A percentile compares a stretch with the other conserved stretches of the same genome.
These are phyloP conservation scores for Chironomus tentans DNA, from an alignment of 2,888 invertebrate species.

Conservation along the genomic window DNA sequence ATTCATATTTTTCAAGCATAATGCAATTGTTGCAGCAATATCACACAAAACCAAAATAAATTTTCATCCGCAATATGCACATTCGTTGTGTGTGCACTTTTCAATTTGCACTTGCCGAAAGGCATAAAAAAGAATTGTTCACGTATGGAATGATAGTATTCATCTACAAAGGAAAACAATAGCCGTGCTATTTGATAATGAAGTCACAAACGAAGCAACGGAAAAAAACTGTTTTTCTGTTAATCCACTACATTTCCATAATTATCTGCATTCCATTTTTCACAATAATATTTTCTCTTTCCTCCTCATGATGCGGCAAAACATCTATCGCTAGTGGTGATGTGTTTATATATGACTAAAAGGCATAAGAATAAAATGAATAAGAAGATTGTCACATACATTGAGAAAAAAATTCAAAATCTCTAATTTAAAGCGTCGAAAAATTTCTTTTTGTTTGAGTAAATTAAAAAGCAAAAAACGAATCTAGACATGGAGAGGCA, in stretches of 20 bases:
- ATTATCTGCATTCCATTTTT: slow-evolving; percentile 23
- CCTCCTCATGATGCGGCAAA: neutral
- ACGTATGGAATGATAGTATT: neutral
- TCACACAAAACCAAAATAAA: neutral
- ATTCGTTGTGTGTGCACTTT: neutral
- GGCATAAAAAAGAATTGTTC: neutral
- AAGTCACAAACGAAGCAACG: neutral
- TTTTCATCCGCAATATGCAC: neutral
- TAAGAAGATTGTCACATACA: neutral
- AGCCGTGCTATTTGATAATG: neutral
- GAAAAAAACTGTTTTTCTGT: neutral
- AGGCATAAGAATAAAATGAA: neutral
- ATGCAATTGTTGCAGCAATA: slow-evolving; percentile 1
- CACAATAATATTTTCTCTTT: neutral
- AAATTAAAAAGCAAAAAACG: neutral
- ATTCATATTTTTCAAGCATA: neutral
- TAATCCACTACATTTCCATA: slow-evolving; percentile 24
- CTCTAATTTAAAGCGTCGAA: neutral
- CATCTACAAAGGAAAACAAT: neutral
- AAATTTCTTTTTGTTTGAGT: neutral
- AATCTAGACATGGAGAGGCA: neutral
- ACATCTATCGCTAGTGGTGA: neutral
- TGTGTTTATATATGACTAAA: neutral
- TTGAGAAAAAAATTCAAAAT: neutral
- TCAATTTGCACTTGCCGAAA: neutral